Evolutionary conservation across 2,888 invertebrate genomes (phyloP).

Genomic region (Lochmaea capreae): DNA sequence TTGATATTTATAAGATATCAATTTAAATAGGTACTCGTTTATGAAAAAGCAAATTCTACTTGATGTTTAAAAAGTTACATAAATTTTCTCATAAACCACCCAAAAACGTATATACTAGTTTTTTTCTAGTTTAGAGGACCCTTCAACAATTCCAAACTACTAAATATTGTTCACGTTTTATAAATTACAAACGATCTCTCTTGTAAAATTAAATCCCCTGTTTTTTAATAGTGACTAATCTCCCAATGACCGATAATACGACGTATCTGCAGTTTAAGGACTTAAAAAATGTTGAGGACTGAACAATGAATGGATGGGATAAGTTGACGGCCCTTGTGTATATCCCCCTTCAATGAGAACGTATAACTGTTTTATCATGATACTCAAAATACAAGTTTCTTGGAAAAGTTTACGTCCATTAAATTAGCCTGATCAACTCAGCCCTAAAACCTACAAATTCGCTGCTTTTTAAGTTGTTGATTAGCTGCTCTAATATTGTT

Average conservation of each 20-base stretch:
- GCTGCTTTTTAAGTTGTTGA: no score
- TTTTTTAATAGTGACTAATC: slow-evolving; percentile 14
- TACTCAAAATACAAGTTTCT: neutral
- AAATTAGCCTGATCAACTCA: neutral
- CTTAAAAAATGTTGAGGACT: slow-evolving; percentile 28
- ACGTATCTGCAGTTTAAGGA: slow-evolving; percentile 18
- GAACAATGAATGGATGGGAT: slow-evolving; percentile 43
- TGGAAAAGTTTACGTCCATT: neutral
- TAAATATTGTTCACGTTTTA: neutral
- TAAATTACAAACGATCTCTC: neutral
- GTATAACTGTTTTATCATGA: slow-evolving; percentile 53
- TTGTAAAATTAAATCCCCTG: slow-evolving; percentile 8
- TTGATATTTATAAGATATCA: no score
- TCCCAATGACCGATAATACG: slow-evolving; percentile 24
- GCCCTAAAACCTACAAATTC: no score
- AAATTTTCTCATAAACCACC: no score
- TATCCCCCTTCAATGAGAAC: slow-evolving; percentile 53
- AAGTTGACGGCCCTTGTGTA: slow-evolving; percentile 37
- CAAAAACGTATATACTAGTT: neutral
- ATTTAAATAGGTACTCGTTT: no score
- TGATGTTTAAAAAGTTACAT: no score
- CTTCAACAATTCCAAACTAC: slow-evolving; percentile 1
- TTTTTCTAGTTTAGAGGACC: neutral
- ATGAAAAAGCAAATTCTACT: no score
- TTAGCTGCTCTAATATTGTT: no score